These are phyloP conservation scores for Trachythela sp. DNA, from an alignment of 64 coral and sea anemone species.

Conservation along the genomic window DNA sequence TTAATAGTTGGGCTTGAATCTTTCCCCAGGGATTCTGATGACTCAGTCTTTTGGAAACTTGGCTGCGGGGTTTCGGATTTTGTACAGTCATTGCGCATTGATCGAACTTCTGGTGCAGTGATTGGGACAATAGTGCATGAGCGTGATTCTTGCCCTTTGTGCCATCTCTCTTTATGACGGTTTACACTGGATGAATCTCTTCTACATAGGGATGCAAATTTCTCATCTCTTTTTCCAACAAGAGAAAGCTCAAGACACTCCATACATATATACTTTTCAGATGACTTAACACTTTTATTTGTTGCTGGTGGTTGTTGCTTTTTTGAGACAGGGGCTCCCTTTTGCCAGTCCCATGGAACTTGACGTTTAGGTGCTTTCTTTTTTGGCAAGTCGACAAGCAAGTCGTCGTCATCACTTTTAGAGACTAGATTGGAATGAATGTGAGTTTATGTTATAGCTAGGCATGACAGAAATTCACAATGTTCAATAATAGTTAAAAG, in stretches of 20 bases:
- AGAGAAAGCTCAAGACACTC: not conserved
- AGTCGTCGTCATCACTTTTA: not conserved
- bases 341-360: not conserved
- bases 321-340: not conserved
- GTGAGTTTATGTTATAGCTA: not conserved
- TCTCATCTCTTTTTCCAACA: not conserved
- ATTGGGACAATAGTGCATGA: not conserved
- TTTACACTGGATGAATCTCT: conserved; percentile 2
- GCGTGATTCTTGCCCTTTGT: not conserved
- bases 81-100: not conserved
- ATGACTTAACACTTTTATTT: not conserved
- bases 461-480: not conserved
- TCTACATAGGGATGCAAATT: not conserved
- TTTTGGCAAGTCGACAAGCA: not conserved
- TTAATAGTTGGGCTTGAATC: not conserved
- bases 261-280: not conserved
- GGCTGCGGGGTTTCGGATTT: not conserved
- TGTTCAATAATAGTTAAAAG: not conserved
- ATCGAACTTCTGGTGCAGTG: not conserved
- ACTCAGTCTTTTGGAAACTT: not conserved
- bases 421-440: not conserved
- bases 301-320: not conserved
- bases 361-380: not conserved
- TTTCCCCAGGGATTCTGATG: not conserved
- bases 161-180: conserved; percentile 1